Evolutionary conservation across 1,140 invertebrate genomes (phyloP), one percentile per base, ranked within the genome.

Genomic region (Papilio glaucus): DNA sequence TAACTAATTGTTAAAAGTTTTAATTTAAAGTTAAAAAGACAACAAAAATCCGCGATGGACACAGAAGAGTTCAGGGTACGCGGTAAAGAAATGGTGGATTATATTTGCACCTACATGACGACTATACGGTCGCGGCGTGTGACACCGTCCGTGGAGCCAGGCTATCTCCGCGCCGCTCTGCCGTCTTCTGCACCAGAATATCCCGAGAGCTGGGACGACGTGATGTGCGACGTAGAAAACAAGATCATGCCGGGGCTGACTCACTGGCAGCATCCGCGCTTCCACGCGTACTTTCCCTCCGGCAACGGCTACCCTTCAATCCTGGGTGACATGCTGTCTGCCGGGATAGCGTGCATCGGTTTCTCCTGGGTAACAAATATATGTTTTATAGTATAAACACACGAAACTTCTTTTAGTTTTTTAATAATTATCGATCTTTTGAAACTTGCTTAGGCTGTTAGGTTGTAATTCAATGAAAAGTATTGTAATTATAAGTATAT

Each of bases 181-280:
- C 98, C 99, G 0, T 81, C 94, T 13, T 95, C 97, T 78, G 96
- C 99, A 2, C 99, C 99, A 0, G 87, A 95, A n/a, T 94, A 97
- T 71, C 96, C 97, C 0, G 99, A 99, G 87, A 85, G 95, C 33
- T 99, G 98, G 96, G 97, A 98, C 15, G 94, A 95, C 9, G 99
- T 99, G 42, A 98, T 99, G 97, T 93, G 93, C 12, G 99, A 99
- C 87, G 96, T 99, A 2, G 98, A 99, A 89, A 95, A 95, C 29
- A 98, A 98, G 93, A 99, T 99, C 76, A 99, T 99, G 98, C 98
- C 98, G 0, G 99, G 99, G 41, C 97, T 99, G 71, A 99, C 99
- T 0, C 98, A 99, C 90, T 99, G 99, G 99, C 98, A 99, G 90
- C 99, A 99, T 95, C 99, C 99, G 0, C 94, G 98, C 63, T 99